A percentile compares a stretch with the other conserved stretches of the same genome.
Conservation (phyloP, 2,888 invertebrate species). For the Cataglyphis altisquamis region DNA sequence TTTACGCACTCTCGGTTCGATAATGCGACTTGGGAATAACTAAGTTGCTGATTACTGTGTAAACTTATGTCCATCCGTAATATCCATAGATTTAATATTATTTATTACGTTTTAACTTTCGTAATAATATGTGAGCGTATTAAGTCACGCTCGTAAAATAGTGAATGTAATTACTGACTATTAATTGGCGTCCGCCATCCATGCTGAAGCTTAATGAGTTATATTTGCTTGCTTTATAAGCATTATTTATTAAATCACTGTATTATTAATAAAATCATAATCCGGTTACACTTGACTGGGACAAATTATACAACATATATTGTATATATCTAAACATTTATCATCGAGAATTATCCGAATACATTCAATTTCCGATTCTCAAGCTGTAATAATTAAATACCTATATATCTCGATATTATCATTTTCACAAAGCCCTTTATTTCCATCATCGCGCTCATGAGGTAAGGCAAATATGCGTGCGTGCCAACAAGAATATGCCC, state of each 20-base stretch:
- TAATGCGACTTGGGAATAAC: background rate
- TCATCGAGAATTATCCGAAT: constrained; percentile 23
- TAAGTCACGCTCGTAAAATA: constrained; percentile 29
- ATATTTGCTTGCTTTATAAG: constrained; percentile 50
- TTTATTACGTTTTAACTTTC: constrained; percentile 4
- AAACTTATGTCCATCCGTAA: background rate
- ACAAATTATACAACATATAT: constrained; percentile 13
- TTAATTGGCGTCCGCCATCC: constrained; percentile 31
- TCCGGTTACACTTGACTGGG: constrained; percentile 25
- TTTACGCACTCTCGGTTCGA: background rate
- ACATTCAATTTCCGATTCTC: background rate
- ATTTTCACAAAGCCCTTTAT: background rate
- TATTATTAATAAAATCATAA: constrained; percentile 60
- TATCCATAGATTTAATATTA: background rate
- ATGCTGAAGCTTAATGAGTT: constrained; percentile 60
- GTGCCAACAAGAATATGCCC: constrained; percentile 52
- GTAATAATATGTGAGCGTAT: background rate
- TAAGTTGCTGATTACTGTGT: background rate
- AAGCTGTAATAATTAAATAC: constrained; percentile 14
- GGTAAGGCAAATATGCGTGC: constrained; percentile 33
- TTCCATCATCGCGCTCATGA: background rate
- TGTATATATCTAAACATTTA: background rate
- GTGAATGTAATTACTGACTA: constrained; percentile 28
- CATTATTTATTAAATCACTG: constrained; percentile 57
- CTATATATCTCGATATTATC: background rate